Base-by-base conservation (phyloP, 2,797 vertebrate species). In the Meriones psammophilus region DNA sequence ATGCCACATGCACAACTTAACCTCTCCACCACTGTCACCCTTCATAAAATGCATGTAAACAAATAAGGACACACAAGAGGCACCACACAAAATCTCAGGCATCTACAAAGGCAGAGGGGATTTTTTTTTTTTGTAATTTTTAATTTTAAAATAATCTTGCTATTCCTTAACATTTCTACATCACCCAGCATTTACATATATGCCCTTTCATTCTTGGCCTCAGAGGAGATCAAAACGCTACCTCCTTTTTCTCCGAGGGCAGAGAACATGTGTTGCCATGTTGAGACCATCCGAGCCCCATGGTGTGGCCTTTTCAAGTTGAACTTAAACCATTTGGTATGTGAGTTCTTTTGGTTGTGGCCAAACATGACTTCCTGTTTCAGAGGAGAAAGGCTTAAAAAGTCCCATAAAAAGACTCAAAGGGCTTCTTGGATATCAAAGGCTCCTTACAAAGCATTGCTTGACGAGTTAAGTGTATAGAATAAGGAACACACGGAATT, bases 341-440 rank as follows among this genome's bases (percentile, higher is more conserved):
- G 96, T 89, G 39, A 96, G 93, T 91, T 95, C 96, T 93, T 92
- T 96, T 66, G 95, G 97, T 94, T 77, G 0, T 97, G 95, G 97
- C 93, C 93, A 95, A 97, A 95, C 96, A 92, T 0, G 92, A 91
- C 97, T 98, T 98, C 97, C 97, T 97, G 97, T 92, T 97, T 95
- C 92, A 94, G 94, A 97, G 94, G 94, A 96, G 97, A 94, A 92
- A 94, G 92, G 96, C 94, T 97, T 96, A 96, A 94, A 97, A 96
- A 96, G 95, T 93, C 97, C 97, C 96, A 96, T 98, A 98, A 97
- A 98, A 97, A 96, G 94, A 97, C 93, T 97, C 96, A 96, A 94
- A 97, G 94, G 97, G 95, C 97, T 97, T 97, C 97, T 98, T 97
- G 58, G 95, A 94, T 98, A 97, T 98, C 97, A 97, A 98, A 98